Evolutionary conservation across 2,888 invertebrate genomes (phyloP).

Genomic region (Ennomos fuscantarius): DNA sequence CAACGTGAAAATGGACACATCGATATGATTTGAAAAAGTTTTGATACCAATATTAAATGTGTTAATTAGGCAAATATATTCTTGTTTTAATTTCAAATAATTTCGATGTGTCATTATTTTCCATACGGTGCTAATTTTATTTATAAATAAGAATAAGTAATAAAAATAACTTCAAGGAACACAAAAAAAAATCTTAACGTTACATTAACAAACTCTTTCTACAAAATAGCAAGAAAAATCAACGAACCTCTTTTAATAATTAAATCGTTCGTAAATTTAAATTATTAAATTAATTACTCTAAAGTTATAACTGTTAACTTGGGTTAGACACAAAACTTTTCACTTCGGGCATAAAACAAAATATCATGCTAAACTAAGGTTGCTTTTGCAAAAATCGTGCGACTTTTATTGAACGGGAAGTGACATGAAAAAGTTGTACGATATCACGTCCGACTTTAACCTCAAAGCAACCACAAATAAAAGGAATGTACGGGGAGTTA

Average conservation of each 20-base stretch:
- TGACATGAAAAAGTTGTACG: too few relatives aligned
- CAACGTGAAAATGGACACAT: too few relatives aligned
- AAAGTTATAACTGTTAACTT: constrained; percentile 1
- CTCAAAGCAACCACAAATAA: background rate
- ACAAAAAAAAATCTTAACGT: constrained; percentile 1
- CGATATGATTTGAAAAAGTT: too few relatives aligned
- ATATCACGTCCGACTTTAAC: background rate
- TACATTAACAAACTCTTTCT: too few relatives aligned
- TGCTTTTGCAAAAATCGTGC: background rate
- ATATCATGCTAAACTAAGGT: background rate
- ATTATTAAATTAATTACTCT: constrained; percentile 10
- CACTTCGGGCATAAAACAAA: background rate
- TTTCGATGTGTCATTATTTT: too few relatives aligned
- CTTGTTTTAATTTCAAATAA: too few relatives aligned
- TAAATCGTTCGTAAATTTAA: constrained; percentile 14
- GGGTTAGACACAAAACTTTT: constrained; percentile 12
- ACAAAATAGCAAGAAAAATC: constrained; percentile 1
- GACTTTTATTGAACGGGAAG: background rate
- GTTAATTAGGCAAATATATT: too few relatives aligned
- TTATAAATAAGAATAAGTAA: background rate
- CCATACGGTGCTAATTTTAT: background rate
- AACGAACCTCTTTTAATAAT: constrained; percentile 1
- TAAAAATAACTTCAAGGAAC: background rate
- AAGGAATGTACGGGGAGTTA: constrained; percentile 22
- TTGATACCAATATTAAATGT: too few relatives aligned